Evolutionary conservation across 1,140 invertebrate species (phyloP).

Genomic region (Chelonus insularis): DNA sequence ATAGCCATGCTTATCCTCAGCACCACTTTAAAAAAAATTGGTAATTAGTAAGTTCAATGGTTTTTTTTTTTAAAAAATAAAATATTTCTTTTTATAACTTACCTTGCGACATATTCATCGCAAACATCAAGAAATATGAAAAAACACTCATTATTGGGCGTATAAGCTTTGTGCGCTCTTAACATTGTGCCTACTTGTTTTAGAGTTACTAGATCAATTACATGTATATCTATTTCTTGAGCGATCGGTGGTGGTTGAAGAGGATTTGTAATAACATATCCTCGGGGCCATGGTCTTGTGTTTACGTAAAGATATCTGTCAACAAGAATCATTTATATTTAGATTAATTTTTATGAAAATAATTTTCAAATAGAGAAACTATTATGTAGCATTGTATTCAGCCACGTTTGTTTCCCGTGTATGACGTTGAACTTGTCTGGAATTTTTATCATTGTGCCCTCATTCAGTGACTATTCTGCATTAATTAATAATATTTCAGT

Average conservation of each 20-base stretch:
- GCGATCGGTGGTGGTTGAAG: slow-evolving; percentile 84
- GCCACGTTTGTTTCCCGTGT: too few species aligned
- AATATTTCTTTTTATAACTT: slow-evolving; percentile 37
- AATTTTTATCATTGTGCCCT: too few species aligned
- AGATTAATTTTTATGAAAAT: background rate
- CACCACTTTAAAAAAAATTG: slow-evolving; percentile 67
- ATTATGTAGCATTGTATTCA: too few species aligned
- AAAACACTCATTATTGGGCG: slow-evolving; percentile 86
- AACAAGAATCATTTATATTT: slow-evolving; percentile 14
- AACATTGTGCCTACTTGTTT: slow-evolving; percentile 82
- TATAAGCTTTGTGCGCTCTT: slow-evolving; percentile 83
- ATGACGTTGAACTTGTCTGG: too few species aligned
- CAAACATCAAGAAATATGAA: slow-evolving; percentile 88
- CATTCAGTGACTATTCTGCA: too few species aligned
- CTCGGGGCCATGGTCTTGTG: slow-evolving; percentile 81
- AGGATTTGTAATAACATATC: slow-evolving; percentile 77
- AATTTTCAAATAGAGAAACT: too few species aligned
- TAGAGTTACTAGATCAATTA: slow-evolving; percentile 81
- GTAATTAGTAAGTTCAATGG: too few species aligned
- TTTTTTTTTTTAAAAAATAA: background rate
- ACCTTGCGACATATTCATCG: slow-evolving; percentile 85
- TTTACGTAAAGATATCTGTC: slow-evolving; percentile 84
- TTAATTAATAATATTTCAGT: too few species aligned
- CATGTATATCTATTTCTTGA: slow-evolving; percentile 90
- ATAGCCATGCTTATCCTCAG: slow-evolving; percentile 84